Percentiles rank a stretch among this genome's conserved stretches.
phyloP scores from a whole-genome alignment of 2,113 vertebrate species.

The Ornithorhynchus anatinus region DNA sequence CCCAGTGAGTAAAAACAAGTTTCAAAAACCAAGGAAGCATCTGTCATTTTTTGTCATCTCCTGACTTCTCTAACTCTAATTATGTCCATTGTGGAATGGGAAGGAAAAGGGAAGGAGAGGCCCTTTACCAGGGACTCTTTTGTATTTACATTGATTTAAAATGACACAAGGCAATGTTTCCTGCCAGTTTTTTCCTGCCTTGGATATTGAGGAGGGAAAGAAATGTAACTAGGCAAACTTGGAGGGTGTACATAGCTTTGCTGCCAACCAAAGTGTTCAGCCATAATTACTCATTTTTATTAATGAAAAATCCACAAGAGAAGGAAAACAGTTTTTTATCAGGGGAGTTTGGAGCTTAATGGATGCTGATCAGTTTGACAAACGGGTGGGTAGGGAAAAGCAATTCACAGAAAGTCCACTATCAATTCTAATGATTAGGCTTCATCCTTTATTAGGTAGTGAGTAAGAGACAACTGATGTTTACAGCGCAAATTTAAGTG shows the following conservation, averaged over 20 bases:
- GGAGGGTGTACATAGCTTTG: constrained; percentile 1
- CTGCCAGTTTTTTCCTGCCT: constrained; percentile 4
- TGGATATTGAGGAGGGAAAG: background rate
- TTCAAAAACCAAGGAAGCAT: too few relatives aligned
- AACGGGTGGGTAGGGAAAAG: background rate
- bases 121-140: constrained; percentile 40
- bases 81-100: too few relatives aligned
- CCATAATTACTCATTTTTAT: constrained; percentile 31
- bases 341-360: background rate
- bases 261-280: constrained; percentile 20
- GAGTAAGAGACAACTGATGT: constrained; percentile 76
- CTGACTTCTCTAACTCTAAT: too few relatives aligned
- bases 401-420: constrained; percentile 73
- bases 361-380: background rate
- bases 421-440: constrained; percentile 71
- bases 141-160: constrained; percentile 38
- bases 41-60: too few relatives aligned
- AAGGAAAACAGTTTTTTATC: background rate
- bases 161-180: constrained; percentile 30
- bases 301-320: constrained; percentile 6
- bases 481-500: constrained; percentile 75
- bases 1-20: too few relatives aligned
- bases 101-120: too few relatives aligned
- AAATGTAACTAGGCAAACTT: background rate
- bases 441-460: constrained; percentile 85